Percentiles rank a stretch among this genome's conserved stretches.
Evolutionary conservation across 2,797 vertebrate genomes (phyloP).

Genomic region (Gallinago stenura): DNA sequence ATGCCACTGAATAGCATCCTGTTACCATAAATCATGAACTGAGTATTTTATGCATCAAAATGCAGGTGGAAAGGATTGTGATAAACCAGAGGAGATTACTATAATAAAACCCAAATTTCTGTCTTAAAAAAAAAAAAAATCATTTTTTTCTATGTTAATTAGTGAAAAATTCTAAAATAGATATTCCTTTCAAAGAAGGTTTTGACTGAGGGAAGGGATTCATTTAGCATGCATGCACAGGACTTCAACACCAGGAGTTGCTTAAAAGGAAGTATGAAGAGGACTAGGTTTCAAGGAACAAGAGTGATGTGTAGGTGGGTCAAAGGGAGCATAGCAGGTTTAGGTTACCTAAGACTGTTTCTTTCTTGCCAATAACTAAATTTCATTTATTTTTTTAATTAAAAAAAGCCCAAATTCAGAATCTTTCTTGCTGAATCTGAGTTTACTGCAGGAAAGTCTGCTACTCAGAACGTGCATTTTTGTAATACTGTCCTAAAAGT

Average conservation of each 20-base stretch:
- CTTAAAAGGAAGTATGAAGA: not conserved
- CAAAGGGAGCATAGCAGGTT: not conserved
- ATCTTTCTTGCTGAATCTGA: not conserved
- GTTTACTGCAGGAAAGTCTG: not conserved
- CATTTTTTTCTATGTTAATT: not conserved
- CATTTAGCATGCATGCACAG: not conserved
- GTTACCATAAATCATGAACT: not conserved
- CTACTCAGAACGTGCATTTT: not conserved
- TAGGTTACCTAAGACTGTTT: not conserved
- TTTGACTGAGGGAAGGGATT: not conserved
- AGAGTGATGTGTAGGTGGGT: not conserved
- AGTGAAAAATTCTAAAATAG: not conserved
- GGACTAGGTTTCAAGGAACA: not conserved
- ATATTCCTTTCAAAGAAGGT: not conserved
- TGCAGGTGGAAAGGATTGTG: not conserved
- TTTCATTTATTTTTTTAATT: not conserved
- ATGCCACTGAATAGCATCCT: not conserved
- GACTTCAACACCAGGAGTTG: not conserved
- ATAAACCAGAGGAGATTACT: not conserved
- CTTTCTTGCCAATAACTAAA: not conserved
- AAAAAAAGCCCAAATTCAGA: not conserved
- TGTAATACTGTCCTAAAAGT: not conserved
- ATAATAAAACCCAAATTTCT: not conserved
- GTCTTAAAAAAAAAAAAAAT: not conserved
- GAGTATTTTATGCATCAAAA: not conserved